These are phyloP conservation scores for Cantharis rufa DNA, from an alignment of 2,888 invertebrate genomes.

Conservation along the genomic window DNA sequence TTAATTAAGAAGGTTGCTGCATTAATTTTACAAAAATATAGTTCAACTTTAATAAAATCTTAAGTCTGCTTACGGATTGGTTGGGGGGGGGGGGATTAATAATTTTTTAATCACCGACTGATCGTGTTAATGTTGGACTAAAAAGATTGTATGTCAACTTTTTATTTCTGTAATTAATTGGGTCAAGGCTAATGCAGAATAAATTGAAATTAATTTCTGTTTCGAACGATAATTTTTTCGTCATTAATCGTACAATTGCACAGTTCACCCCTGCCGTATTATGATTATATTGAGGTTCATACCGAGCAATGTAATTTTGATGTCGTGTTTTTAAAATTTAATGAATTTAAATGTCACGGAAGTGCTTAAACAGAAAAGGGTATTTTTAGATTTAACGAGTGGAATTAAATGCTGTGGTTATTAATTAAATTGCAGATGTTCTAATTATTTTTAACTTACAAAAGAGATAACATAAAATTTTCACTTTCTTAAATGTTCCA, in stretches of 20 bases:
- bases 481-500: neutral
- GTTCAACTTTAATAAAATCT: neutral
- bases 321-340: neutral
- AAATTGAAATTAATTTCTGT: neutral
- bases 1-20: neutral
- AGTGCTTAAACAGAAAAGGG: neutral
- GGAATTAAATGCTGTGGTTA: neutral
- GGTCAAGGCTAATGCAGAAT: neutral
- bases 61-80: neutral
- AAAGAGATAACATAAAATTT: neutral
- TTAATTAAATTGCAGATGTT: constrained; percentile 5
- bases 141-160: neutral
- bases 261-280: neutral
- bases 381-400: constrained; percentile 2
- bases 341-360: constrained; percentile 1
- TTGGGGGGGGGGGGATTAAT: neutral
- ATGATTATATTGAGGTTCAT: neutral
- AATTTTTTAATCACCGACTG: neutral
- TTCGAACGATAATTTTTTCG: neutral
- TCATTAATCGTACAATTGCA: neutral
- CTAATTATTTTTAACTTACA: neutral
- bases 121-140: neutral
- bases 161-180: neutral
- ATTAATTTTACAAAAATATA: neutral
- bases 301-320: neutral